Evolutionary conservation across 2,113 vertebrate species (phyloP).

Genomic region (Struthio camelus): DNA sequence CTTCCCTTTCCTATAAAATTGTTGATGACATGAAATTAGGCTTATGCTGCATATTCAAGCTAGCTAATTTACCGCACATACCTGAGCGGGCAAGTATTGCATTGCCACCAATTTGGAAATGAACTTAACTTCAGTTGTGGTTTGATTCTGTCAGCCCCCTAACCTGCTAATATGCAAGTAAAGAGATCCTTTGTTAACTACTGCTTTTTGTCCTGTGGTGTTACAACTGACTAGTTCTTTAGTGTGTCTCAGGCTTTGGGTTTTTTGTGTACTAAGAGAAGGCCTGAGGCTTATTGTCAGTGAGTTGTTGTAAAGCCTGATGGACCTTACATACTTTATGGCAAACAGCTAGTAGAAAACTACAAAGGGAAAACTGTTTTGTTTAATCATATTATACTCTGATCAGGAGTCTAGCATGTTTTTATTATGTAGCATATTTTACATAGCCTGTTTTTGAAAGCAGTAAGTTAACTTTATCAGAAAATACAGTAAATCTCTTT

Average conservation of each 20-base stretch:
- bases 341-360: neutral
- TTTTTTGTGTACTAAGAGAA: neutral
- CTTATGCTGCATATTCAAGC: neutral
- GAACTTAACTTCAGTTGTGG: neutral
- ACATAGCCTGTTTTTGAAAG: neutral
- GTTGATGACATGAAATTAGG: neutral
- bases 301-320: neutral
- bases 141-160: neutral
- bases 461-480: neutral
- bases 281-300: neutral
- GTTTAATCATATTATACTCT: fast-evolving
- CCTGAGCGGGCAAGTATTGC: neutral
- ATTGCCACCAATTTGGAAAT: neutral
- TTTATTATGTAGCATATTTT: neutral
- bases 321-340: neutral
- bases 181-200: neutral
- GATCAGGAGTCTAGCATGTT: neutral
- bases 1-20: fast-evolving
- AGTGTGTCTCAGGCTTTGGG: neutral
- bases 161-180: neutral
- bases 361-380: neutral
- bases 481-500: neutral
- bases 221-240: neutral
- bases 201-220: neutral
- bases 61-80: neutral